These are phyloP conservation scores for Xiphophorus hellerii DNA, from an alignment of 2,113 vertebrate genomes.

Conservation along the genomic window DNA sequence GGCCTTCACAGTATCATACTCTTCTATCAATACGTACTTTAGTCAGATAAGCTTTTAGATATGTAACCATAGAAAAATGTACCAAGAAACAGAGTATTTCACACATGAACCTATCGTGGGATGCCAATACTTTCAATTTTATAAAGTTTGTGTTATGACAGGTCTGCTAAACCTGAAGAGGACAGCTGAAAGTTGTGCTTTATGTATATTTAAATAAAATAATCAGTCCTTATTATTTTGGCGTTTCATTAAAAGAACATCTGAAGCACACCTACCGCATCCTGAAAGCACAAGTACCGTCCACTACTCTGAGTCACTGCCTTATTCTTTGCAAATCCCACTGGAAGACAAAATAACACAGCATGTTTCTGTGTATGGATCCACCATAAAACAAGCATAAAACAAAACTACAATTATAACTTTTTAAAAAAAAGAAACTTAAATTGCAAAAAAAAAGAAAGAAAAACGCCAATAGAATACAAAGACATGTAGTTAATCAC, in stretches of 20 bases:
- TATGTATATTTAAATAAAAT: not conserved
- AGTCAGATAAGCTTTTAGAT: not conserved
- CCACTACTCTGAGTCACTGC: slow-evolving; percentile 91
- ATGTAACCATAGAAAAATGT: not conserved
- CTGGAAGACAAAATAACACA: slow-evolving; percentile 78
- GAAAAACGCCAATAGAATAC: not conserved
- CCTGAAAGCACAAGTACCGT: slow-evolving; percentile 92
- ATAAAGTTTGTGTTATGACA: not conserved
- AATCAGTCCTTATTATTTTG: slow-evolving; percentile 29
- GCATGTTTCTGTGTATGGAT: slow-evolving; percentile 10
- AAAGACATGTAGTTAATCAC: not conserved
- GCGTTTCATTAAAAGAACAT: slow-evolving; percentile 19
- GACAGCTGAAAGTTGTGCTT: not conserved
- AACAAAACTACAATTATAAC: not conserved
- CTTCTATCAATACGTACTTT: not conserved
- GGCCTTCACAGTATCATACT: not conserved
- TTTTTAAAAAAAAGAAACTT: not conserved
- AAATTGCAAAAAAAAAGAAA: not conserved
- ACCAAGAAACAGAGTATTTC: too few species aligned
- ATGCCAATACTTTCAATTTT: not conserved
- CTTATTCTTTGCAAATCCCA: slow-evolving; percentile 95
- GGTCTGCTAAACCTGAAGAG: not conserved
- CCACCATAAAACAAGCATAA: not conserved
- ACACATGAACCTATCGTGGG: not conserved
- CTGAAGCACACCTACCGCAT: slow-evolving; percentile 87